phyloP scores from a whole-genome alignment of 2,113 vertebrate species.

The Nibea albiflora region DNA sequence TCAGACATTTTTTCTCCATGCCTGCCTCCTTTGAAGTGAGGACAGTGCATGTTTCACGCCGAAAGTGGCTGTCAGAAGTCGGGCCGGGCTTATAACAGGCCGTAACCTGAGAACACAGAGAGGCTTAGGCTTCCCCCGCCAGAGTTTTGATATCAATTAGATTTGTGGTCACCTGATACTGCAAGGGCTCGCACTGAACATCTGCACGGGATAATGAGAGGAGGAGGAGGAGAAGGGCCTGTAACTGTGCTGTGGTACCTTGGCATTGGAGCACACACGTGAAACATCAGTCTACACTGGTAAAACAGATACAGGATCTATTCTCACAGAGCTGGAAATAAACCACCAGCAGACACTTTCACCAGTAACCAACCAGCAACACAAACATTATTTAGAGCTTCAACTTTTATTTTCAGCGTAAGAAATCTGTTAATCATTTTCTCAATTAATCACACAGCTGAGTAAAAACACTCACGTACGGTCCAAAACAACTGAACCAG shows the following conservation, averaged over 20 bases:
- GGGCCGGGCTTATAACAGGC: slow-evolving; percentile 55
- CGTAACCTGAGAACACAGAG: slow-evolving; percentile 74
- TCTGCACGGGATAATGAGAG: slow-evolving; percentile 79
- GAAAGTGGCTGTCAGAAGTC: slow-evolving; percentile 61
- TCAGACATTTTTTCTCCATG: slow-evolving; percentile 53
- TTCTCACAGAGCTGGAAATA: slow-evolving; percentile 11
- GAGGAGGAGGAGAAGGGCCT: neutral
- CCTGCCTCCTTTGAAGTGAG: slow-evolving; percentile 84
- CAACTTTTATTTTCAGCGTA: neutral
- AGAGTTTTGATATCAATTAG: slow-evolving; percentile 84
- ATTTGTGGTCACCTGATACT: slow-evolving; percentile 79
- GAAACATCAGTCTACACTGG: slow-evolving; percentile 26
- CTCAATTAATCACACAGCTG: too few relatives aligned
- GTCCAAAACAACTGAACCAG: too few relatives aligned
- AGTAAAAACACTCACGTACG: too few relatives aligned
- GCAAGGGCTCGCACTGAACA: slow-evolving; percentile 67
- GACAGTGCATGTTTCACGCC: slow-evolving; percentile 74
- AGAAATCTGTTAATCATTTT: neutral
- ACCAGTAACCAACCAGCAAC: neutral
- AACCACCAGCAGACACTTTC: neutral
- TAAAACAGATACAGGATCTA: slow-evolving; percentile 13
- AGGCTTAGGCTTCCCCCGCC: slow-evolving; percentile 74
- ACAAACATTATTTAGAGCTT: neutral
- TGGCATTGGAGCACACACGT: slow-evolving; percentile 31
- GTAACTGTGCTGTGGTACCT: slow-evolving; percentile 43